A percentile compares a stretch with the other conserved stretches of the same genome.
Evolutionary conservation across 1,140 invertebrate genomes (phyloP).

Genomic region (Drosophila lacteicornis): DNA sequence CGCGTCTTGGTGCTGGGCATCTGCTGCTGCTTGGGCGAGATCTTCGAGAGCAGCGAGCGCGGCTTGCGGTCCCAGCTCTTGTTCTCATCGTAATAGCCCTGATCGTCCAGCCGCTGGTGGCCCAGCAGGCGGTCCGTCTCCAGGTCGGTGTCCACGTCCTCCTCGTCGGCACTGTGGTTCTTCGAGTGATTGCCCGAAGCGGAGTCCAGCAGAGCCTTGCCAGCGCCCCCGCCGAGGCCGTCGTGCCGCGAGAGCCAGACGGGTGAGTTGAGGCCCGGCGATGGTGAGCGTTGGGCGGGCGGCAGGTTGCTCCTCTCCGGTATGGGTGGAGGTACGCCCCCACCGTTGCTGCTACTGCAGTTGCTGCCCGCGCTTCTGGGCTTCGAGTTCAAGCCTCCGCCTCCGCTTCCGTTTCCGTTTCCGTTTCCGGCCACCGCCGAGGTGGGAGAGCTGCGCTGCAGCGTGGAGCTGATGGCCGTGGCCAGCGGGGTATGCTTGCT

Average conservation of each 20-base stretch:
- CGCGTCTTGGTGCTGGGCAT: slow-evolving; percentile 80
- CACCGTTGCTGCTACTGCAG: slow-evolving; percentile 46
- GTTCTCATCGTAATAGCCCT: slow-evolving; percentile 96
- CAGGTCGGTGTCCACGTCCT: slow-evolving; percentile 94
- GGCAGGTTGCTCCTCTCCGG: slow-evolving; percentile 61
- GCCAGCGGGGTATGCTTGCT: slow-evolving; percentile 57
- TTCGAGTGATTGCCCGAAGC: slow-evolving; percentile 77
- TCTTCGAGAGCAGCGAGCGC: slow-evolving; percentile 76
- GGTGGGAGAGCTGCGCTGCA: slow-evolving; percentile 71
- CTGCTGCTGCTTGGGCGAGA: slow-evolving; percentile 82
- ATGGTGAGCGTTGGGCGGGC: slow-evolving; percentile 55
- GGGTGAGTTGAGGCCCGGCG: slow-evolving; percentile 73
- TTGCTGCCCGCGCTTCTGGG: slow-evolving; percentile 54
- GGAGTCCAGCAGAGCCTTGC: slow-evolving; percentile 67
- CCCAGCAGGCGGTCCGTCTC: slow-evolving; percentile 95
- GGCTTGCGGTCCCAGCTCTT: slow-evolving; percentile 85
- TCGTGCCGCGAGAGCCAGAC: slow-evolving; percentile 76
- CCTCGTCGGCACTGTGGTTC: slow-evolving; percentile 85
- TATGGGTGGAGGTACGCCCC: slow-evolving; percentile 66
- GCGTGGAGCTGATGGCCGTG: slow-evolving; percentile 48
- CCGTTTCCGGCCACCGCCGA: slow-evolving; percentile 18
- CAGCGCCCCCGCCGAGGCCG: slow-evolving; percentile 22
- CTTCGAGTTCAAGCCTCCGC: slow-evolving; percentile 16
- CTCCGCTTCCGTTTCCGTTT: slow-evolving; percentile 16
- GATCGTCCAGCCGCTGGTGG: slow-evolving; percentile 95